Evolutionary conservation across 1,140 invertebrate genomes (phyloP).

Genomic region (Drosophila setifemur): DNA sequence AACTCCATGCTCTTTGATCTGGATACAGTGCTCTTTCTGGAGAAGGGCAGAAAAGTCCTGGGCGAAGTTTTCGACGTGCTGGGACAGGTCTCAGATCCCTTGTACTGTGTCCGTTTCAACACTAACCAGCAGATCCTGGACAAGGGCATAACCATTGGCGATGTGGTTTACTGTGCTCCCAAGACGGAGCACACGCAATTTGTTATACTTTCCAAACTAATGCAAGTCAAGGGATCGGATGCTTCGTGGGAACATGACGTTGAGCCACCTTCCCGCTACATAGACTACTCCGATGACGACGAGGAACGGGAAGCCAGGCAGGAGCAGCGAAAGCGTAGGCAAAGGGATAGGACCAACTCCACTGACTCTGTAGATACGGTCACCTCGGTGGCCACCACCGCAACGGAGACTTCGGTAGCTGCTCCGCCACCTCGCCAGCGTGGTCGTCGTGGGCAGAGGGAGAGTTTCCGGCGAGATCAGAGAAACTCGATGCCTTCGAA

Average conservation of each 20-base stretch:
- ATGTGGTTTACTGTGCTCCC: conserved; percentile 91
- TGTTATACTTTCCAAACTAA: conserved; percentile 88
- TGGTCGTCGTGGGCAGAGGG: conserved; percentile 44
- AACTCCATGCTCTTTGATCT: conserved; percentile 90
- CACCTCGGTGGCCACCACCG: conserved; percentile 17
- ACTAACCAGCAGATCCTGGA: conserved; percentile 88
- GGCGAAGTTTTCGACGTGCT: conserved; percentile 95
- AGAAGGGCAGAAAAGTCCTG: conserved; percentile 87
- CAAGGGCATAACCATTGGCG: conserved; percentile 86
- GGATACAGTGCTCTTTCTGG: conserved; percentile 92
- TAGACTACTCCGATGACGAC: conserved; percentile 96
- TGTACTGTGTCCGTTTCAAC: conserved; percentile 93
- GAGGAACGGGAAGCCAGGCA: conserved; percentile 86
- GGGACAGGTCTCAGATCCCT: conserved; percentile 89
- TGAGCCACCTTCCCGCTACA: conserved; percentile 88
- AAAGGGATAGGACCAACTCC: conserved; percentile 55
- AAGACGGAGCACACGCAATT: conserved; percentile 88
- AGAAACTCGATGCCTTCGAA: conserved; percentile 4
- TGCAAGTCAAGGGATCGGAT: conserved; percentile 90
- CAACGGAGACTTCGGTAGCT: conserved; percentile 22
- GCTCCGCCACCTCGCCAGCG: conserved; percentile 37
- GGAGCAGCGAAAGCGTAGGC: conserved; percentile 76
- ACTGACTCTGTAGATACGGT: conserved; percentile 53
- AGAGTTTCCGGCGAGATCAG: conserved; percentile 34
- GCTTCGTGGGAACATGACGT: conserved; percentile 92